Evolutionary conservation across 2,113 vertebrate species (phyloP).

Genomic region (Colinus virginianus): DNA sequence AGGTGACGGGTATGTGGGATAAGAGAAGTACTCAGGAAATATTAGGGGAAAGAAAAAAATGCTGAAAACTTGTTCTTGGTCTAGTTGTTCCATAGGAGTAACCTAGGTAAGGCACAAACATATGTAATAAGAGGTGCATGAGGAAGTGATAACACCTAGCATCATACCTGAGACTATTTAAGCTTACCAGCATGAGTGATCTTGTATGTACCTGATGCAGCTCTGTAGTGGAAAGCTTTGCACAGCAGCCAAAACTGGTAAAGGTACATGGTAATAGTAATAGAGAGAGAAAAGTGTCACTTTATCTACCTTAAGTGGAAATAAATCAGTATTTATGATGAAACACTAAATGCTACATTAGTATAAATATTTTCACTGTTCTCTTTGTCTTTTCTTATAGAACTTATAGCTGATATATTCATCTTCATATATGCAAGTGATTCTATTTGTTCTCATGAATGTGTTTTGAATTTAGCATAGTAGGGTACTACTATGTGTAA

Average conservation of each 20-base stretch:
- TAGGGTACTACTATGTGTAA: neutral
- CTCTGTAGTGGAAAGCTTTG: neutral
- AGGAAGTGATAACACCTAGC: neutral
- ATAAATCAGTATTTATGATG: constrained; percentile 23
- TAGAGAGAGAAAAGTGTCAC: neutral
- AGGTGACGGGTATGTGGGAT: neutral
- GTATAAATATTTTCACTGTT: neutral
- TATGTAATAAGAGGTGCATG: neutral
- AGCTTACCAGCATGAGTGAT: neutral
- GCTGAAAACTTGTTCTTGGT: neutral
- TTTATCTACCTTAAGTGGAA: neutral
- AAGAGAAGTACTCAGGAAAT: neutral
- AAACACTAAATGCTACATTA: neutral
- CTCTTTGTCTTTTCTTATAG: neutral
- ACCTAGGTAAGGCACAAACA: neutral
- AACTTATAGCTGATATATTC: neutral
- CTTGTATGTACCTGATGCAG: neutral
- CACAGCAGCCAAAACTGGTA: neutral
- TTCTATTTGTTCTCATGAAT: neutral
- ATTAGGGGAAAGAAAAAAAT: neutral
- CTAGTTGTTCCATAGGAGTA: neutral
- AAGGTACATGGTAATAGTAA: neutral
- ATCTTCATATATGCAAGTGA: neutral
- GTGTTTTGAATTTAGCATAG: neutral
- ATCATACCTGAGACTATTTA: neutral